Evolutionary conservation across 2,113 vertebrate species (phyloP).

Genomic region (Tiliqua scincoides): DNA sequence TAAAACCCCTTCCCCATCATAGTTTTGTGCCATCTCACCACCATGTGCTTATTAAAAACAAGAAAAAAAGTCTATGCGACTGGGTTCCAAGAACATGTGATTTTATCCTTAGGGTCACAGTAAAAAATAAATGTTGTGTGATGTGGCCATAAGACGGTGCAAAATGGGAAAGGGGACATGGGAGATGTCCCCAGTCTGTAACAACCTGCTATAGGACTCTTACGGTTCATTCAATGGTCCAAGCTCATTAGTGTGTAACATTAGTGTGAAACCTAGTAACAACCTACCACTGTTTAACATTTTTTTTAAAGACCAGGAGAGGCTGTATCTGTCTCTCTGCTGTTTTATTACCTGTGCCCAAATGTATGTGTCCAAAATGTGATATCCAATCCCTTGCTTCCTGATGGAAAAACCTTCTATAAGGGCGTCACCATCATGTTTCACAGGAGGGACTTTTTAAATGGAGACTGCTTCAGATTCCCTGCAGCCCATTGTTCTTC

Average conservation of each 20-base stretch:
- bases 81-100: no score
- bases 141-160: no score
- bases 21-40: no score
- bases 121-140: no score
- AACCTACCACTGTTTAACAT: background rate
- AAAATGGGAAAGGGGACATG: no score
- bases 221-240: background rate
- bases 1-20: no score
- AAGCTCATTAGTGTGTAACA: background rate
- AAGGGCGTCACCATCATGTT: background rate
- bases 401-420: background rate
- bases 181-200: background rate
- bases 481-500: background rate
- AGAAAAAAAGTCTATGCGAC: no score
- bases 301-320: background rate
- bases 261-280: no score
- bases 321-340: background rate
- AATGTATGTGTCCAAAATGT: background rate
- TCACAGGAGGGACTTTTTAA: background rate
- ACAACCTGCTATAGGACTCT: background rate
- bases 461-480: background rate
- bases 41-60: no score
- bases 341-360: background rate
- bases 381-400: background rate
- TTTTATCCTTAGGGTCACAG: no score